phyloP scores from a whole-genome alignment of 2,113 vertebrate species.

The Trematocara stigmaticum region DNA sequence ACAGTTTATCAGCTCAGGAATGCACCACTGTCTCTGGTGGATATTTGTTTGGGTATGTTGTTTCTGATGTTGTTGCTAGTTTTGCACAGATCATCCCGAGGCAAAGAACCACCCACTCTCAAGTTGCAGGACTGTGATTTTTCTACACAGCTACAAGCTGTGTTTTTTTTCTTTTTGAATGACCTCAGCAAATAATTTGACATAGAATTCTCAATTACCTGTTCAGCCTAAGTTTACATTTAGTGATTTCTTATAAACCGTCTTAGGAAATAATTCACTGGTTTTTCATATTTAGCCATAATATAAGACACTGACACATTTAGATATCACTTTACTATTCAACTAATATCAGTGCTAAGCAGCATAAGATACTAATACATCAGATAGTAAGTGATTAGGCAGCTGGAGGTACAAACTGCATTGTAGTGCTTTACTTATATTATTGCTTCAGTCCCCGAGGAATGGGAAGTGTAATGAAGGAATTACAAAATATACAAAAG shows the following conservation, averaged over 20 bases:
- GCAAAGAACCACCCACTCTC: conserved; percentile 32
- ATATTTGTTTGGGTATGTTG: conserved; percentile 35
- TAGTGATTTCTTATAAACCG: neutral
- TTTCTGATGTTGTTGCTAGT: conserved; percentile 36
- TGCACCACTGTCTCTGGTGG: conserved; percentile 23
- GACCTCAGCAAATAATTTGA: neutral
- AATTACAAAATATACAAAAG: neutral
- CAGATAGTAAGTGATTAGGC: neutral
- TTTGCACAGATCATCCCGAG: conserved; percentile 25
- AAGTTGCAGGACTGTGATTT: conserved; percentile 12
- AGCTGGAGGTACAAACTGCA: neutral
- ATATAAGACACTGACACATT: neutral
- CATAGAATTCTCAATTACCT: neutral
- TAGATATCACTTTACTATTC: neutral
- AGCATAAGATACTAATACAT: neutral
- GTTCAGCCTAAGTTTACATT: neutral
- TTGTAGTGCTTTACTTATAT: neutral
- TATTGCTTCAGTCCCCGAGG: neutral
- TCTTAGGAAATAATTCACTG: neutral
- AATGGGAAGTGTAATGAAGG: neutral
- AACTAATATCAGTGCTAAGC: neutral
- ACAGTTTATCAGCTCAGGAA: conserved; percentile 1
- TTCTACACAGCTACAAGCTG: neutral
- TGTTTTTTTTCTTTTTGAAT: neutral
- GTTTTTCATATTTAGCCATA: neutral